Conservation (phyloP, 2,113 vertebrate genomes). For the Gnathonemus longibarbis region DNA sequence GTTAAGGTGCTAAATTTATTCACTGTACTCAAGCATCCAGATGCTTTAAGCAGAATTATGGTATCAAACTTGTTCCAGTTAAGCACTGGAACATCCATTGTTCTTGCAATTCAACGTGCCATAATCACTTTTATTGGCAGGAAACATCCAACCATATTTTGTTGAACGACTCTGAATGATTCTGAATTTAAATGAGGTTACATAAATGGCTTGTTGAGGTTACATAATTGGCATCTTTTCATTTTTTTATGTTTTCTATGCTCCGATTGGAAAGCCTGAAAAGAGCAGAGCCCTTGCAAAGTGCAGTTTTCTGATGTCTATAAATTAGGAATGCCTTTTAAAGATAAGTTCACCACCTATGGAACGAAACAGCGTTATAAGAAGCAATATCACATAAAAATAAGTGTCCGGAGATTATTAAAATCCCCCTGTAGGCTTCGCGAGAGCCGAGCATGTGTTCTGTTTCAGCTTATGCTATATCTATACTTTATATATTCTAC, state of each 20-base stretch:
- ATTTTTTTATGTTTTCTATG: slow-evolving; percentile 1
- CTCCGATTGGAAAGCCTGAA: not conserved
- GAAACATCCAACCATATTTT: slow-evolving; percentile 8
- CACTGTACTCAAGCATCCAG: not conserved
- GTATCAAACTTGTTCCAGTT: slow-evolving; percentile 11
- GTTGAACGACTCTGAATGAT: slow-evolving; percentile 16
- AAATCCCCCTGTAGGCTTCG: not conserved
- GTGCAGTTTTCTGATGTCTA: not conserved
- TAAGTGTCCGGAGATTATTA: not conserved
- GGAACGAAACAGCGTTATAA: not conserved
- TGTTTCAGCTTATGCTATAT: no score
- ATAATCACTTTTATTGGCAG: slow-evolving; percentile 21
- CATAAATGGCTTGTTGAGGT: slow-evolving; percentile 14
- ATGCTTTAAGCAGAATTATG: slow-evolving; percentile 4
- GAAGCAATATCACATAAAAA: not conserved
- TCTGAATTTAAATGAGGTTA: slow-evolving; percentile 19
- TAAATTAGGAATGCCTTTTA: not conserved
- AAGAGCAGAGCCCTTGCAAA: not conserved
- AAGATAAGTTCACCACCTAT: not conserved
- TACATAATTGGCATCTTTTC: slow-evolving; percentile 15
- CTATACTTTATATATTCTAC: not conserved
- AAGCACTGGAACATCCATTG: slow-evolving; percentile 13
- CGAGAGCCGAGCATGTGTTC: not conserved
- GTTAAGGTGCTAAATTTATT: not conserved
- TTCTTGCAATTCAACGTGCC: slow-evolving; percentile 1